Base-by-base conservation (phyloP, 2,888 invertebrate genomes). In the Serrognathus titanus region DNA sequence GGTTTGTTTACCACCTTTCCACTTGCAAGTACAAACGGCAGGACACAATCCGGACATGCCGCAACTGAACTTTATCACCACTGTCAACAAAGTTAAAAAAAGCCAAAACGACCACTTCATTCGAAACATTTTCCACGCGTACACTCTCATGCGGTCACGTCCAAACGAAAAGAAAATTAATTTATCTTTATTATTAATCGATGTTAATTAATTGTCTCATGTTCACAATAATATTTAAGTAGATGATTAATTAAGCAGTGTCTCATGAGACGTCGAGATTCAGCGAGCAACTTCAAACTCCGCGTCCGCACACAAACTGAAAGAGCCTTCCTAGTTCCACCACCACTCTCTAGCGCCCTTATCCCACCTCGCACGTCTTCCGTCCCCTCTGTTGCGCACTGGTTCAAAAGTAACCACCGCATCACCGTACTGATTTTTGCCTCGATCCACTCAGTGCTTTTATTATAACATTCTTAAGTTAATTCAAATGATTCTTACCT, bases 1-100 rank as follows among this genome's bases (percentile, higher is more conserved):
- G 50, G 94, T 92, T 76, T 92, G 91, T 78, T 95, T 95, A 66
- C 94, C 94, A 70, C 90, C 88, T 79, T 94, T 94, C 95, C 95
- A 95, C 79, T 94, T 94, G 80, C 95, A 95, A 70, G 85, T 84
- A 79, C 95, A 95, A 67, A 87, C 86, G 43, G 83, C 82, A 57
- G 91, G 91, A 69, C 90, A 90, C 64, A 83, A 84, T 61, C 83
- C 80, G 43, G 36, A 36, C 64, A 81, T 80, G 57, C 81, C 81
- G 59, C 80, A 72, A 55, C 67, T 64, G 50, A 64, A 61, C 38
- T 63, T 64, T 51, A 67, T 39, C 48, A 64, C 53, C 60, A 66
- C 55, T 59, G 57, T 51, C 35, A 62, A 48, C 52, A 58, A 49
- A 37, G 48, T 43, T 48, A 71, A 66, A 35, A 55, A 55, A 49